These are phyloP conservation scores for Dynastes hyllus DNA, from an alignment of 2,888 invertebrate genomes.

Conservation along the genomic window DNA sequence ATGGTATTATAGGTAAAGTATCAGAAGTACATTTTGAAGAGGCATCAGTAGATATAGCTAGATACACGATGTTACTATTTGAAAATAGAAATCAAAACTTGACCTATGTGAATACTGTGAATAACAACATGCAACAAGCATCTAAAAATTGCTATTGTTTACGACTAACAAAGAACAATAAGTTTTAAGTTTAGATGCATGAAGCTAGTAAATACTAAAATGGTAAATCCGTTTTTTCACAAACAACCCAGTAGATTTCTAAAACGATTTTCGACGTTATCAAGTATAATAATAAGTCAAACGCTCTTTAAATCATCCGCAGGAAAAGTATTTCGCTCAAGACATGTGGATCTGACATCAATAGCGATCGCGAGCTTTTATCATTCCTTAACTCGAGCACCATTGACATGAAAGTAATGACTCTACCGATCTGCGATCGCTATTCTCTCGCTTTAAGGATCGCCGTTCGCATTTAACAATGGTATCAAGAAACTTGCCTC, in stretches of 20 bases:
- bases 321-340: constrained; percentile 13
- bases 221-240: no score
- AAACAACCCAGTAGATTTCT: no score
- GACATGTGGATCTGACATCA: constrained; percentile 42
- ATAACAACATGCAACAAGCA: no score
- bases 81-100: no score
- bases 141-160: neutral
- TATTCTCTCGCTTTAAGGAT: constrained; percentile 27
- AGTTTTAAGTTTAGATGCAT: neutral
- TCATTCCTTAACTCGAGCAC: constrained; percentile 30
- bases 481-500: constrained; percentile 39
- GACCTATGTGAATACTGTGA: no score
- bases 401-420: constrained; percentile 38
- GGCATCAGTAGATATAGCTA: no score
- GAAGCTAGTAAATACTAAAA: no score
- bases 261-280: no score
- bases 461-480: constrained; percentile 34
- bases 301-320: neutral
- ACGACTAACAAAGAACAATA: neutral
- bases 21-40: no score
- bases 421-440: constrained; percentile 17
- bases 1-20: no score
- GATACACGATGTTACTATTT: no score
- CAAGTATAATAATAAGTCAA: neutral
- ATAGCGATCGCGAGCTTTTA: constrained; percentile 32